These are phyloP conservation scores for Lasiommata megera DNA, from an alignment of 2,888 invertebrate genomes.

Conservation along the genomic window DNA sequence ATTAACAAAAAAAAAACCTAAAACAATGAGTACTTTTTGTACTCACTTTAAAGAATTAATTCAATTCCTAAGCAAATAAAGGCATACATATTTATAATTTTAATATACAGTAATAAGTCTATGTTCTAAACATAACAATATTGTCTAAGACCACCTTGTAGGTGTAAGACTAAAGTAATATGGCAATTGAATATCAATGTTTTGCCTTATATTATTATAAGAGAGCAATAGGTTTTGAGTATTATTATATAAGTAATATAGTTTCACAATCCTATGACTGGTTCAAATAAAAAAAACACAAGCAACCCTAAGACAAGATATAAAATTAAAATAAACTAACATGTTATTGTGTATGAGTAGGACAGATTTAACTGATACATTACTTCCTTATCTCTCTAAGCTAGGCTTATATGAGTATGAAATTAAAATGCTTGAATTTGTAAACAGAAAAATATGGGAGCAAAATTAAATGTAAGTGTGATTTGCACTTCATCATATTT, in stretches of 20 bases:
- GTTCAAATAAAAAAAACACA: background rate
- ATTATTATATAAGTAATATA: background rate
- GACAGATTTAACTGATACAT: too few relatives aligned
- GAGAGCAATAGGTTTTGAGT: slow-evolving; percentile 4
- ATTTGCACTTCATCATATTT: too few relatives aligned
- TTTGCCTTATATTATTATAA: slow-evolving; percentile 5
- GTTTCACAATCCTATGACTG: background rate
- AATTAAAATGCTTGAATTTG: too few relatives aligned
- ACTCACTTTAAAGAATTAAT: background rate
- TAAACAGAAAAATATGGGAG: too few relatives aligned
- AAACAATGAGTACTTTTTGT: too few relatives aligned
- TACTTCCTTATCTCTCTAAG: too few relatives aligned
- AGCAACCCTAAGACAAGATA: background rate
- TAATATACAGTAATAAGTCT: background rate
- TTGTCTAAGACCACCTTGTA: slow-evolving; percentile 3
- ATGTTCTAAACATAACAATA: slow-evolving; percentile 4
- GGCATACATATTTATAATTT: slow-evolving; percentile 12
- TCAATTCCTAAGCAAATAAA: background rate
- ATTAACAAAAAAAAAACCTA: background rate
- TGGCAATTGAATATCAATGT: slow-evolving; percentile 4
- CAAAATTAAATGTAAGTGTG: too few relatives aligned
- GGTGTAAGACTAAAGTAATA: background rate
- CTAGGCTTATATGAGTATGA: too few relatives aligned
- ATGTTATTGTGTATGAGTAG: background rate
- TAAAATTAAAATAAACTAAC: background rate